Conservation (phyloP, 2,113 vertebrate genomes). For the Dendrocopos noguchii region DNA sequence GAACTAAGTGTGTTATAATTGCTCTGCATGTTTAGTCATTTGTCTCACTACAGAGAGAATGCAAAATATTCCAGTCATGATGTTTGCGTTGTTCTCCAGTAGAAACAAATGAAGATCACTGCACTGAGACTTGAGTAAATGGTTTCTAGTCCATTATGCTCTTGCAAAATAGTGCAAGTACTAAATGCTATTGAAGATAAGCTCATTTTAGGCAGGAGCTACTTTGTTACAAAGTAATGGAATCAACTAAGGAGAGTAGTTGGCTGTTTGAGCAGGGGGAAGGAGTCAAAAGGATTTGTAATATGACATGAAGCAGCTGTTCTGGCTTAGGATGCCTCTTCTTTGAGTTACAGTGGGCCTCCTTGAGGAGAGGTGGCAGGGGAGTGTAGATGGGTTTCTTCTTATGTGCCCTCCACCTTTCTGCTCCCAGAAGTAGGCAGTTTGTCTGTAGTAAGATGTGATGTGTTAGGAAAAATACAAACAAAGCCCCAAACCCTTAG, state of each 20-base stretch:
- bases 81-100: not conserved
- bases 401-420: accelerated
- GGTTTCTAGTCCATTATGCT: not conserved
- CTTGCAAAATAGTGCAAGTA: not conserved
- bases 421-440: not conserved
- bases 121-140: not conserved
- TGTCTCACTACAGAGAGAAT: not conserved
- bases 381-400: not conserved
- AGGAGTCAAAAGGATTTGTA: not conserved
- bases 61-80: not conserved
- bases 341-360: not conserved
- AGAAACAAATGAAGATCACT: not conserved
- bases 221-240: not conserved
- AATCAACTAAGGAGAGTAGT: not conserved
- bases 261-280: not conserved
- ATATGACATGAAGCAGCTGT: accelerated
- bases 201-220: not conserved
- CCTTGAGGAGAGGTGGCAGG: not conserved
- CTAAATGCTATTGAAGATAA: not conserved
- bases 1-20: not conserved
- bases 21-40: not conserved
- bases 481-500: not conserved
- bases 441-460: not conserved
- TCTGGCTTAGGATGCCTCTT: not conserved
- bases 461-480: not conserved